Conservation (phyloP, 2,888 invertebrate species). For the Acrobasis consociella region DNA sequence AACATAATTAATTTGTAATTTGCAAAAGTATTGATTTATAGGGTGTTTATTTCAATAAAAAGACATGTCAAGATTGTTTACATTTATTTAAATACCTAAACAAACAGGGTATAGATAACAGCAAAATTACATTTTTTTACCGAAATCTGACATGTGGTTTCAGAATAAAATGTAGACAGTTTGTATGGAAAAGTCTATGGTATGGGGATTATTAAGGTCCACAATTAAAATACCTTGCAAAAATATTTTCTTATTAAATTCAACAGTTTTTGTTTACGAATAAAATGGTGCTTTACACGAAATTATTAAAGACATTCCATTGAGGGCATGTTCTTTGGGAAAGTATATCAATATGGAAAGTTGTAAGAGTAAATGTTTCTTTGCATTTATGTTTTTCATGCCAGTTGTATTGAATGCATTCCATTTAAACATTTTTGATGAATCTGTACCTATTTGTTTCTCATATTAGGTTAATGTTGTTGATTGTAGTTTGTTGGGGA, state of each 20-base stretch:
- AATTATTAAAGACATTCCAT: slow-evolving; percentile 36
- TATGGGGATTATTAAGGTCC: too few relatives aligned
- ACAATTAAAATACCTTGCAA: neutral
- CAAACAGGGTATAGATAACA: too few relatives aligned
- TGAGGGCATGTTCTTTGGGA: slow-evolving; percentile 17
- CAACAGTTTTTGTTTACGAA: neutral
- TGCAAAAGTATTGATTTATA: too few relatives aligned
- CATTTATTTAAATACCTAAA: too few relatives aligned
- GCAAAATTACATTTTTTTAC: too few relatives aligned
- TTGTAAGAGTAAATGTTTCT: slow-evolving; percentile 30
- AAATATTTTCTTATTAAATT: slow-evolving; percentile 22
- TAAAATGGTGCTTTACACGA: slow-evolving; percentile 37
- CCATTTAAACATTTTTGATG: slow-evolving; percentile 53
- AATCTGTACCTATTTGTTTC: slow-evolving; percentile 57
- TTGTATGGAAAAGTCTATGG: too few relatives aligned
- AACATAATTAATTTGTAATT: too few relatives aligned
- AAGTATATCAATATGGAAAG: neutral
- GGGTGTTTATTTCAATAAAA: too few relatives aligned
- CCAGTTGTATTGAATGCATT: slow-evolving; percentile 54
- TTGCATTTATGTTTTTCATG: slow-evolving; percentile 44
- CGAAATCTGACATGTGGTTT: too few relatives aligned
- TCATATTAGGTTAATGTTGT: slow-evolving; percentile 52
- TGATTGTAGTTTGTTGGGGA: slow-evolving; percentile 36
- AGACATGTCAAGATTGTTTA: too few relatives aligned
- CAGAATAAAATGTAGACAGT: too few relatives aligned